Percentiles rank a stretch among this genome's conserved stretches.
Evolutionary conservation across 1,140 invertebrate genomes (phyloP).

Genomic region (Ylistrum balloti): DNA sequence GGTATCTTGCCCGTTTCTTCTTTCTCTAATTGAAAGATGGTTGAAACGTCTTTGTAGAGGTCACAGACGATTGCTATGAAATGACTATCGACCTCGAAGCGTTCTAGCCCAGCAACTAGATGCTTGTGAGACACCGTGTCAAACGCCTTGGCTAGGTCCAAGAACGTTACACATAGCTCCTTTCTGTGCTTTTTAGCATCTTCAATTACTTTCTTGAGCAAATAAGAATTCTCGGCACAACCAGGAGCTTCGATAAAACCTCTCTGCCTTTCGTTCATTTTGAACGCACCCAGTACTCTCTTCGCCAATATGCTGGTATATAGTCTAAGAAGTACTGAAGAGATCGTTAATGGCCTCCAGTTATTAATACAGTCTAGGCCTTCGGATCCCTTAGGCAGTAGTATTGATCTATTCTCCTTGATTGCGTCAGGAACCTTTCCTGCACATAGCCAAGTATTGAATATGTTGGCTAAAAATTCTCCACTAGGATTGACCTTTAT

Average conservation of each 20-base stretch:
- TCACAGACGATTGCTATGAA: slow-evolving; percentile 52
- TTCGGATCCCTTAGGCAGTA: slow-evolving; percentile 65
- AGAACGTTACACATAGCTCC: slow-evolving; percentile 59
- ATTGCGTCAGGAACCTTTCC: slow-evolving; percentile 51
- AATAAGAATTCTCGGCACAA: slow-evolving; percentile 60
- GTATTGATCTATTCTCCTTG: slow-evolving; percentile 59
- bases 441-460: slow-evolving; percentile 52
- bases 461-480: slow-evolving; percentile 50
- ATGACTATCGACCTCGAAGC: slow-evolving; percentile 43
- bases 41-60: slow-evolving; percentile 51
- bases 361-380: slow-evolving; percentile 58
- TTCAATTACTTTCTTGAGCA: no score
- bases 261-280: slow-evolving; percentile 42
- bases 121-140: slow-evolving; percentile 75
- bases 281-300: no score
- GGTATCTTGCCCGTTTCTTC: slow-evolving; percentile 44
- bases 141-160: slow-evolving; percentile 75
- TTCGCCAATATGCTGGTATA: slow-evolving; percentile 58
- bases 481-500: neutral
- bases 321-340: slow-evolving; percentile 51
- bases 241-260: slow-evolving; percentile 58
- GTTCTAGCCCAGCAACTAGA: slow-evolving; percentile 56
- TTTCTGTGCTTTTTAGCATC: no score
- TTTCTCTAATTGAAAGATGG: slow-evolving; percentile 50
- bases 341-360: slow-evolving; percentile 69